Conservation (phyloP, 2,888 invertebrate species). For the Drosophila sordidula region DNA sequence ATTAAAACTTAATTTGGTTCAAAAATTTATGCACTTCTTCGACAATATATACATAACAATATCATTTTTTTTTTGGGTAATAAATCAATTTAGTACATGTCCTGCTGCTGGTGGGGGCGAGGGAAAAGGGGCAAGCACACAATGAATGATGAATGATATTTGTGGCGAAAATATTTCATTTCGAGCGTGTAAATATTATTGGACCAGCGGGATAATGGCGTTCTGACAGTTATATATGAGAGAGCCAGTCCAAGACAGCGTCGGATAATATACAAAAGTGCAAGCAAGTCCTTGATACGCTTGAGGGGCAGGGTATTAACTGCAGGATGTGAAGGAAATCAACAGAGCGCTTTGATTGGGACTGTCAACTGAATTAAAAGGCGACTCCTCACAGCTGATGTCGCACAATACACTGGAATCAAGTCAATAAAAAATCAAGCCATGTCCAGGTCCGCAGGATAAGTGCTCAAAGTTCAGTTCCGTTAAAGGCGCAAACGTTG, state of each 20-base stretch:
- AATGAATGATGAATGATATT: slow-evolving; percentile 72
- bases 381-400: slow-evolving; percentile 25
- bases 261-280: slow-evolving; percentile 16
- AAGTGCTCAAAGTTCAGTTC: slow-evolving; percentile 26
- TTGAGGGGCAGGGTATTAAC: not conserved
- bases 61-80: slow-evolving; percentile 28
- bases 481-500: slow-evolving; percentile 5
- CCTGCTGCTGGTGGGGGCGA: slow-evolving; percentile 4
- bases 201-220: slow-evolving; percentile 50
- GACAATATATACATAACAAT: slow-evolving; percentile 20
- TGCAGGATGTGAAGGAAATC: slow-evolving; percentile 13
- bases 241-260: not conserved
- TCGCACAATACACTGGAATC: slow-evolving; percentile 26
- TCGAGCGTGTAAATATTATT: slow-evolving; percentile 72
- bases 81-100: slow-evolving; percentile 65
- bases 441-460: slow-evolving; percentile 8
- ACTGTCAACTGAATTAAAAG: slow-evolving; percentile 60
- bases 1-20: slow-evolving; percentile 52
- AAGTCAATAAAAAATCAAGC: slow-evolving; percentile 28
- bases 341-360: slow-evolving; percentile 47
- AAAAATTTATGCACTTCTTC: slow-evolving; percentile 61
- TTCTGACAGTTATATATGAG: slow-evolving; percentile 53
- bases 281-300: slow-evolving; percentile 23
- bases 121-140: slow-evolving; percentile 17
- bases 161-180: slow-evolving; percentile 63